phyloP scores from a whole-genome alignment of 2,113 vertebrate species.

The Catagonus wagneri region DNA sequence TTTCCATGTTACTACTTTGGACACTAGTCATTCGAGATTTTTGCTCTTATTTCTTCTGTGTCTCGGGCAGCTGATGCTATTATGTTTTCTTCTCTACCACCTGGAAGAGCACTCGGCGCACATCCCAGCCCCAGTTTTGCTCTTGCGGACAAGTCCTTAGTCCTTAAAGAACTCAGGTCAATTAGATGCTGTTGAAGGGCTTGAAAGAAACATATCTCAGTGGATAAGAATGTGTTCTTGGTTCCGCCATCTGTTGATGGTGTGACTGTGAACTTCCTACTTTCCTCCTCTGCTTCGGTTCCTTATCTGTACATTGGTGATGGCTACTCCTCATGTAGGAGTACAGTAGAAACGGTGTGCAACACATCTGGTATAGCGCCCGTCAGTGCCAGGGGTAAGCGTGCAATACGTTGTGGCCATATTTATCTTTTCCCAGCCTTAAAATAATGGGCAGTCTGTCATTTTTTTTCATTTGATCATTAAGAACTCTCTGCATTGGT shows the following conservation, averaged over 20 bases:
- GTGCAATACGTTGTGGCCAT: background rate
- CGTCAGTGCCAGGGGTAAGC: background rate
- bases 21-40: background rate
- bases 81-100: background rate
- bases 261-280: background rate
- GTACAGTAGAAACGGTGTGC: background rate
- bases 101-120: background rate
- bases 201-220: background rate
- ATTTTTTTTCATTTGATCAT: background rate
- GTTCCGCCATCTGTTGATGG: background rate
- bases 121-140: background rate
- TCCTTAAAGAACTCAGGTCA: background rate
- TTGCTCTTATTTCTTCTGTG: background rate
- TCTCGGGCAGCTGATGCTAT: background rate
- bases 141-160: background rate
- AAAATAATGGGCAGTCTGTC: background rate
- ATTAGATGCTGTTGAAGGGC: background rate
- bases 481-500: background rate
- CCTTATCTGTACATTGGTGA: background rate
- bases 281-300: background rate
- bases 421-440: background rate
- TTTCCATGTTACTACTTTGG: constrained; percentile 12
- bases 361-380: background rate
- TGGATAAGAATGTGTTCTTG: background rate
- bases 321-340: background rate